Evolutionary conservation across 1,140 invertebrate genomes (phyloP).

Genomic region (Megalonaias nervosa): DNA sequence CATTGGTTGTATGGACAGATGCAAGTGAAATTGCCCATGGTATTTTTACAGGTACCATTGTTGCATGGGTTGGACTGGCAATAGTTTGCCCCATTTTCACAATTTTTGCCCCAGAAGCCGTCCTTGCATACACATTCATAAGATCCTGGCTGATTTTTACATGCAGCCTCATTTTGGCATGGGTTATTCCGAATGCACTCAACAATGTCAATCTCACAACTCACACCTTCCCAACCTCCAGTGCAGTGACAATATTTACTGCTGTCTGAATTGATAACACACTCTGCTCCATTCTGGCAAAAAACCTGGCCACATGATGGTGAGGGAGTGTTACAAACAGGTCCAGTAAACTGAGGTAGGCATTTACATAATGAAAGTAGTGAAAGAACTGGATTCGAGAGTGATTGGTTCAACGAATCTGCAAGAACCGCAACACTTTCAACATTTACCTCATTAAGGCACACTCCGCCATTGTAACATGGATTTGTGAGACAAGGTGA

Average conservation of each 20-base stretch:
- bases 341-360: conserved; percentile 88
- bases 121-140: conserved; percentile 90
- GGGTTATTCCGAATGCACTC: conserved; percentile 82
- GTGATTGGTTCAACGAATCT: conserved; percentile 84
- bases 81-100: conserved; percentile 70
- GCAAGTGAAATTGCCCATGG: conserved; percentile 76
- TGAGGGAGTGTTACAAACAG: conserved; percentile 82
- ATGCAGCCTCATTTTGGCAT: conserved; percentile 70
- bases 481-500: conserved; percentile 32
- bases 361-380: conserved; percentile 92
- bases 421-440: conserved; percentile 81
- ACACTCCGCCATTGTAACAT: conserved; percentile 53
- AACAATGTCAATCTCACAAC: conserved; percentile 93
- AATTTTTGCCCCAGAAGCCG: conserved; percentile 89
- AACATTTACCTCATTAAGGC: conserved; percentile 76
- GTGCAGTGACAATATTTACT: conserved; percentile 92
- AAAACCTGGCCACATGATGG: conserved; percentile 88
- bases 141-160: conserved; percentile 62
- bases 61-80: conserved; percentile 55
- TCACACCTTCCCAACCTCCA: conserved; percentile 74
- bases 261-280: conserved; percentile 86
- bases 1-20: conserved; percentile 84
- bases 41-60: conserved; percentile 86
- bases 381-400: conserved; percentile 94
- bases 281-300: conserved; percentile 92